These are phyloP conservation scores for Caenorhabditis drosophilae DNA, from an alignment of 2,888 invertebrate genomes.

Conservation along the genomic window DNA sequence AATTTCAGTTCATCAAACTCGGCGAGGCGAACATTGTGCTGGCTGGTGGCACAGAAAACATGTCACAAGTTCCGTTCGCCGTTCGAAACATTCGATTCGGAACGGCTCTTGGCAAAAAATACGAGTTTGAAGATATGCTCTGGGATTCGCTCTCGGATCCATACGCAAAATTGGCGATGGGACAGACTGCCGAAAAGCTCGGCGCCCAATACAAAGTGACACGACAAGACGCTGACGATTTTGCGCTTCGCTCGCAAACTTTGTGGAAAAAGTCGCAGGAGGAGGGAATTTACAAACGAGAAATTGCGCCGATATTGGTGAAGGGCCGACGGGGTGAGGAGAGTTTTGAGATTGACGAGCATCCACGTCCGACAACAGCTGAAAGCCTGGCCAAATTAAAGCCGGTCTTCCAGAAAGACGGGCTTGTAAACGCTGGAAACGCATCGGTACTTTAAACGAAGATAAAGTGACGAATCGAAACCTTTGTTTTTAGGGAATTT, in stretches of 20 bases:
- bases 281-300: slow-evolving; percentile 85
- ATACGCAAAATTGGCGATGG: slow-evolving; percentile 91
- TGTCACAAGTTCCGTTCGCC: slow-evolving; percentile 85
- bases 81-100: slow-evolving; percentile 88
- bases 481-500: slow-evolving; percentile 77
- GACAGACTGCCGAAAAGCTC: slow-evolving; percentile 90
- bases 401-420: slow-evolving; percentile 67
- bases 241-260: slow-evolving; percentile 84
- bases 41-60: slow-evolving; percentile 81
- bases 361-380: slow-evolving; percentile 84
- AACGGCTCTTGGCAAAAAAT: slow-evolving; percentile 80
- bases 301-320: slow-evolving; percentile 84
- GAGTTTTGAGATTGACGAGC: slow-evolving; percentile 85
- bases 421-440: slow-evolving; percentile 67
- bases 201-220: slow-evolving; percentile 84
- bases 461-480: no score
- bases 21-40: slow-evolving; percentile 53
- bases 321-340: slow-evolving; percentile 77
- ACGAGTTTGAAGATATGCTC: slow-evolving; percentile 83
- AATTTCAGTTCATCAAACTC: slow-evolving; percentile 42
- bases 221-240: slow-evolving; percentile 84
- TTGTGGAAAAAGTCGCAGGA: slow-evolving; percentile 84
- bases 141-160: slow-evolving; percentile 88
- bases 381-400: slow-evolving; percentile 85
- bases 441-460: slow-evolving; percentile 56